These are phyloP conservation scores for Itoplectis maculator DNA, from an alignment of 2,888 invertebrate genomes.

Conservation along the genomic window DNA sequence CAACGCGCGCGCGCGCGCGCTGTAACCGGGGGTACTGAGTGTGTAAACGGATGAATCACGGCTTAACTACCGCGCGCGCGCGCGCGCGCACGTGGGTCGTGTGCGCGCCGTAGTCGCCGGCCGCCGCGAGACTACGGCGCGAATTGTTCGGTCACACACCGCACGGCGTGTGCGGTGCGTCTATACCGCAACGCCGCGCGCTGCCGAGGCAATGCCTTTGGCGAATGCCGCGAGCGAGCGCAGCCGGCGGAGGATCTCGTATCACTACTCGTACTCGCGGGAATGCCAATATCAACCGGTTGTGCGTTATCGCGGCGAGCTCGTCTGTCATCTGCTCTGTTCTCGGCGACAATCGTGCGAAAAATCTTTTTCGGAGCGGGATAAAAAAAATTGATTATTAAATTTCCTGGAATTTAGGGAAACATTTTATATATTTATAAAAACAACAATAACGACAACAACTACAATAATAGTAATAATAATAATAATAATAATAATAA, in stretches of 20 bases:
- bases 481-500: conserved; percentile 6
- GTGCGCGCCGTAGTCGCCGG: conserved; percentile 51
- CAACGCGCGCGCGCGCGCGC: conserved; percentile 35
- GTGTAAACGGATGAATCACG: conserved; percentile 79
- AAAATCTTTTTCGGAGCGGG: too few species aligned
- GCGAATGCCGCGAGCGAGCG: too few species aligned
- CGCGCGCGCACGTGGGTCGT: conserved; percentile 72
- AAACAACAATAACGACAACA: neutral
- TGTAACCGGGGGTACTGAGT: conserved; percentile 68
- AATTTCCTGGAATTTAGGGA: too few species aligned
- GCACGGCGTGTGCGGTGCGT: neutral
- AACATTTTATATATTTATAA: neutral
- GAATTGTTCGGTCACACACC: conserved; percentile 4
- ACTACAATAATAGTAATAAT: conserved; percentile 6
- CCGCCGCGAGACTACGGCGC: conserved; percentile 5
- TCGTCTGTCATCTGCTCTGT: too few species aligned
- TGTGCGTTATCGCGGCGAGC: too few species aligned
- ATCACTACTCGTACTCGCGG: too few species aligned
- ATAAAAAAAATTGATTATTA: too few species aligned
- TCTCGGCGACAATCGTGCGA: too few species aligned
- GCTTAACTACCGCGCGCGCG: conserved; percentile 66
- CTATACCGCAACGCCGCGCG: too few species aligned
- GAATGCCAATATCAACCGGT: too few species aligned
- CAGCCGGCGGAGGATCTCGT: too few species aligned
- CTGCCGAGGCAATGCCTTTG: too few species aligned